A percentile compares a stretch with the other conserved stretches of the same genome.
phyloP scores from a whole-genome alignment of 2,797 vertebrate genomes.

The Hafferia zeledoni region DNA sequence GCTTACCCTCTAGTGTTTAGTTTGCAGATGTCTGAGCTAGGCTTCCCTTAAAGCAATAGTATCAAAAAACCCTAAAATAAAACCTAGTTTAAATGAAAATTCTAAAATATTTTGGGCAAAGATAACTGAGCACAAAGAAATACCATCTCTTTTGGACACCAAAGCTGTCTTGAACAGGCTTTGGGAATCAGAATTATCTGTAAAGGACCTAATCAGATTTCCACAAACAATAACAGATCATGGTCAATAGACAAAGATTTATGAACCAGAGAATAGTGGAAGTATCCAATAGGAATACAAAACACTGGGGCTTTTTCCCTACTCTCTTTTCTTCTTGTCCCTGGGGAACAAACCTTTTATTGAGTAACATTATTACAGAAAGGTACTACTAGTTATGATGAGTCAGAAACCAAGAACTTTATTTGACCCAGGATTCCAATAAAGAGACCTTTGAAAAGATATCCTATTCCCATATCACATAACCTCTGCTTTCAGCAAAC shows the following conservation, averaged over 20 bases:
- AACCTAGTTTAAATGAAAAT: not conserved
- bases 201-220: not conserved
- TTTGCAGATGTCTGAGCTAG: not conserved
- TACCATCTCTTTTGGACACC: not conserved
- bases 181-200: not conserved
- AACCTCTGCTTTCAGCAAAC: not conserved
- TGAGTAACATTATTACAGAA: not conserved
- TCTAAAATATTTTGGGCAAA: not conserved
- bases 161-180: not conserved
- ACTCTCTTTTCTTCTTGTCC: not conserved
- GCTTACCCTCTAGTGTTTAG: not conserved
- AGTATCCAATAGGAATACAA: not conserved
- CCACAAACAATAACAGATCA: not conserved
- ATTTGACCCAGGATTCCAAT: not conserved
- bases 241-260: not conserved
- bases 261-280: not conserved
- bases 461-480: not conserved
- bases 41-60: not conserved
- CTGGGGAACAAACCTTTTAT: not conserved
- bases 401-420: not conserved
- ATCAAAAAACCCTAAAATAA: not conserved
- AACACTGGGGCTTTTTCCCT: fast-evolving
- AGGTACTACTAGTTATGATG: not conserved
- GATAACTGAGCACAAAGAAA: not conserved
- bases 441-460: not conserved